Base-by-base conservation (phyloP, 2,113 vertebrate species). In the Lepus europaeus region DNA sequence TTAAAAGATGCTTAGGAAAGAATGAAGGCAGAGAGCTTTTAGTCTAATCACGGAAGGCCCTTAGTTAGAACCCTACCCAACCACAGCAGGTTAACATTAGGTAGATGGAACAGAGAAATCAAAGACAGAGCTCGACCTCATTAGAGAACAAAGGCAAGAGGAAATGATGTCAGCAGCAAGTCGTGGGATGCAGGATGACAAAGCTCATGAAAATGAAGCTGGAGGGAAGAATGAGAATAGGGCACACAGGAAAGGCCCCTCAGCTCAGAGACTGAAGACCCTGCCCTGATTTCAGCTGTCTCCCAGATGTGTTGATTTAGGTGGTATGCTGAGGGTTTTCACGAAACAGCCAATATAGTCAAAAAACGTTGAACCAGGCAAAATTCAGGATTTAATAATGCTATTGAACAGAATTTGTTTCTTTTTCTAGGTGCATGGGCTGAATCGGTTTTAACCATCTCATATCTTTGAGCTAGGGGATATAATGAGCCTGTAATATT, bases 81-180 rank as follows among this genome's bases (percentile, higher is more conserved):
- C 14, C 0, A 3, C 16, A 3, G 84, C 72, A 51, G 11, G 78
- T 51, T 45, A 85, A 69, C 27, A 7, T 31, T 10, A 29, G 64
- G 73, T 56, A 17, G 90, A 73, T 12, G 81, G 88, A 89, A 77
- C 33, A 89, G 49, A 86, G n/a, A 74, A 56, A 13, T 27, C 23
- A 73, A 39, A 78, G 36, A 59, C 25, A 90, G 81, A 56, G 49
- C 72, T 80, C 2, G 17, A 45, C 85, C 77, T 97, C 61, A 27
- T 96, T 96, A 90, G 90, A 53, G 85, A 93, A 73, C n/a, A 63
- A 73, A 92, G 59, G 77, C 68, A 39, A 39, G 59, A 90, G 88
- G 95, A 87, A 82, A 76, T 93, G 84, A 78, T 56, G 74, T 84
- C 78, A 85, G 70, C 19, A 12, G 87, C 17, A 19, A 31, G 3